phyloP scores from a whole-genome alignment of 2,113 vertebrate species.

The Jacana jacana region DNA sequence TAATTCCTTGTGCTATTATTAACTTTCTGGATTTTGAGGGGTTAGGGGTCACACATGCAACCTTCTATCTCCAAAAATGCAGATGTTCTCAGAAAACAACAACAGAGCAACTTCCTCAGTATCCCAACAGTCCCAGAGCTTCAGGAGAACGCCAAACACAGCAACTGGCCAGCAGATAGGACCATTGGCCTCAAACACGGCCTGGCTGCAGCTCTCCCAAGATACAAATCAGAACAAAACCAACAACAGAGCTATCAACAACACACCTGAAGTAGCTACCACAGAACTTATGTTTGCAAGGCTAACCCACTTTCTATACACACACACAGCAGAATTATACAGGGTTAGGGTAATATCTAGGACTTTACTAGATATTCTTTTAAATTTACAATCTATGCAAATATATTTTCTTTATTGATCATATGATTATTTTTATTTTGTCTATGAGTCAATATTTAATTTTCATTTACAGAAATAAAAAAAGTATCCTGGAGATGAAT shows the following conservation, averaged over 20 bases:
- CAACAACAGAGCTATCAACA: not conserved
- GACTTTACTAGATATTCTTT: not conserved
- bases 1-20: not conserved
- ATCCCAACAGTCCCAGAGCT: not conserved
- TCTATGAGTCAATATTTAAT: not conserved
- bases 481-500: not conserved
- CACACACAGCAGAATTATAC: not conserved
- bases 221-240: not conserved
- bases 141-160: not conserved
- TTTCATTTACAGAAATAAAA: not conserved
- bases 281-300: not conserved
- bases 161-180: not conserved
- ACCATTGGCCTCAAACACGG: not conserved
- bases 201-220: not conserved
- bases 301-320: not conserved
- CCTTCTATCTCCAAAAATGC: not conserved
- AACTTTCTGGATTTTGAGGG: not conserved
- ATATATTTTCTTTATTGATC: not conserved
- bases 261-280: not conserved
- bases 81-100: slow-evolving; percentile 16
- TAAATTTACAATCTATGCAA: not conserved
- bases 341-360: too few relatives aligned
- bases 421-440: not conserved
- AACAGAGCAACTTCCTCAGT: not conserved
- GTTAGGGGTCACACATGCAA: not conserved